Evolutionary conservation across 37 sponge, comb jelly and placozoan species (phyloP).

Genomic region (Oopsacas minuta): DNA sequence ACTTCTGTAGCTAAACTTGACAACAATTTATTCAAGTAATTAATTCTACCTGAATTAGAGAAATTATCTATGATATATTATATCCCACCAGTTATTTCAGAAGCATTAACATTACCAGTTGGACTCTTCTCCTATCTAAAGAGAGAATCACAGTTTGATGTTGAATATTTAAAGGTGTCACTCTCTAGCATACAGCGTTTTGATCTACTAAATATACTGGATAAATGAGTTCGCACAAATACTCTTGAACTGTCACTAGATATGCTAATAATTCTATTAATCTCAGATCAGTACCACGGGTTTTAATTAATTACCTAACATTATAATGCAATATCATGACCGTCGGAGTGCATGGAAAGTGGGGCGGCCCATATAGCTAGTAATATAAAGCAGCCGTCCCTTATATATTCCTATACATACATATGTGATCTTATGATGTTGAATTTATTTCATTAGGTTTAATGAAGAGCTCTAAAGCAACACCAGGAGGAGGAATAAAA

Average conservation of each 20-base stretch:
- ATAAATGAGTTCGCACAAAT: neutral
- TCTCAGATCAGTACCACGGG: too few relatives aligned
- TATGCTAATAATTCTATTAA: too few relatives aligned
- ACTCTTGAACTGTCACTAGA: neutral
- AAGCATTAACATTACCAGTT: neutral
- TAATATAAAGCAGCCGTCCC: too few relatives aligned
- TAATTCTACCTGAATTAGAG: neutral
- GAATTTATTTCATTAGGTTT: neutral
- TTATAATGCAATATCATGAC: too few relatives aligned
- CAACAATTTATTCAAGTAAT: neutral
- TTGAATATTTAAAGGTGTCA: neutral
- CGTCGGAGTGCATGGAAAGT: too few relatives aligned
- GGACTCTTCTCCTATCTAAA: neutral
- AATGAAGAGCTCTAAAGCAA: conserved; percentile 4
- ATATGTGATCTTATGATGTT: too few relatives aligned
- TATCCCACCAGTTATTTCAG: neutral
- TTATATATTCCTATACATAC: too few relatives aligned
- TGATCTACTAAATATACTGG: neutral
- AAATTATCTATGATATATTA: neutral
- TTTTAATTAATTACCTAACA: too few relatives aligned
- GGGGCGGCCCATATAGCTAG: too few relatives aligned
- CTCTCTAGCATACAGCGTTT: neutral
- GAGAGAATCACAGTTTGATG: neutral
- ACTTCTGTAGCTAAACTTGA: neutral
- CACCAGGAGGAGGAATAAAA: conserved; percentile 9